Percentiles rank a stretch among this genome's conserved stretches.
These are phyloP conservation scores for Mus pahari DNA, from an alignment of 2,113 vertebrate genomes.

Conservation along the genomic window DNA sequence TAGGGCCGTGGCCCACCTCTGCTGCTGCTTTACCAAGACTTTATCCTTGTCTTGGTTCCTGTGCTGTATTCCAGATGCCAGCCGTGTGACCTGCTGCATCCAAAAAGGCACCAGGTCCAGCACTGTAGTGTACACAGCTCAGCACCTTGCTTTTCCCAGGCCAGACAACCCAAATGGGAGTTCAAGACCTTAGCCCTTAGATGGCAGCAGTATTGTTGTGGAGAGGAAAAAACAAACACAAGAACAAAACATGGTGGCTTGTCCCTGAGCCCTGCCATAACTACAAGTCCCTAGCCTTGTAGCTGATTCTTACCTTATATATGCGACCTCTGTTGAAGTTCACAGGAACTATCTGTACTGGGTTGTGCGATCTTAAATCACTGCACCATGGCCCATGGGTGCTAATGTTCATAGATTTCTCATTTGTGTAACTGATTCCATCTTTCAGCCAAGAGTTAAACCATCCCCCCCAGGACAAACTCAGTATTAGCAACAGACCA, in stretches of 20 bases:
- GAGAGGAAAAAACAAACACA: neutral
- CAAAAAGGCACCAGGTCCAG: neutral
- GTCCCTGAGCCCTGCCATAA: neutral
- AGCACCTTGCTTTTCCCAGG: neutral
- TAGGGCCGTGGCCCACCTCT: neutral
- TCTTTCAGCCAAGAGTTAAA: neutral
- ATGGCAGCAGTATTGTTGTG: constrained; percentile 39
- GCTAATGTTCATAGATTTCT: neutral
- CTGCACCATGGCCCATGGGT: neutral
- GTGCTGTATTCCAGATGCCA: no score
- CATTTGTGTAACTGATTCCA: neutral
- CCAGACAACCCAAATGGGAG: neutral
- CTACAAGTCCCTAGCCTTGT: neutral
- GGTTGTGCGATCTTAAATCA: neutral
- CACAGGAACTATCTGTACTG: neutral
- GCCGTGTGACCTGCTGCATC: neutral
- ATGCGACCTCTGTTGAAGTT: neutral
- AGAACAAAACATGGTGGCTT: neutral
- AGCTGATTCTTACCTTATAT: neutral
- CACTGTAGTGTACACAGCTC: neutral
- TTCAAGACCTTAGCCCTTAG: neutral
- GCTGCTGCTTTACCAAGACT: neutral
- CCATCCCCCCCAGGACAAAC: accelerated
- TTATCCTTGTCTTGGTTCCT: neutral
- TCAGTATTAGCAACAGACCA: neutral